Evolutionary conservation across 2,888 invertebrate species (phyloP), one percentile per base, ranked within the genome.

Genomic region (Aporophyla lueneburgensis): DNA sequence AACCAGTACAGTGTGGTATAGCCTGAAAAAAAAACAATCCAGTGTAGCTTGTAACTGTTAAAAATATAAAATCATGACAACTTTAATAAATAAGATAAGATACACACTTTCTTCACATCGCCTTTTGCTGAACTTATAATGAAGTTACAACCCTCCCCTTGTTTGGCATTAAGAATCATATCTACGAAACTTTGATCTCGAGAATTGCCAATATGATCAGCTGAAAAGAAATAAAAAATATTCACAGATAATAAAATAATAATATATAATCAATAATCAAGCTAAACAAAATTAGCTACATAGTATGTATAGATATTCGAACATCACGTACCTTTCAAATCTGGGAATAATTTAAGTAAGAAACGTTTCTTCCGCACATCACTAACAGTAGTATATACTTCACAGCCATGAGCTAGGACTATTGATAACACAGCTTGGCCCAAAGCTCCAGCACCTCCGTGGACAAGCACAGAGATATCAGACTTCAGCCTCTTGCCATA

Each of bases 401-500:
- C 81, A 71, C 93, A 95, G 12, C 89, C 90, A 19, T 87, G 66
- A 1, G 91, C 93, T 9, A 95, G 84, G 0, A 92, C 92, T 4
- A 96, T 88, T 2, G 94, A 88, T 24, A 95, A 92, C 2, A 88
- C 83, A 1, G 96, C 96, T 82, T 95, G 95, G 0, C 95, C 96
- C 1, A 95, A 74, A 2, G 94, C 94, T 0, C 95, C 95, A 0
- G 94, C 75, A 0, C 89, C 91, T 65, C 88, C 90, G 54, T 89
- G 90, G 3, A 91, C 78, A 1, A 90, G 61, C 10, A 94, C 76
- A 0, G 54, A 83, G 76, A 79, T 84, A 0, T 86, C 86, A 5
- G 68, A 76, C 24, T 33, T 5, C 91, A 72, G 16, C 80, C 49
- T 3, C 70, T 63, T 66, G 9, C 19, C 51, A 58, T 59, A 58